Conservation (phyloP, 2,888 invertebrate species). For the Patella ulyssiponensis region DNA sequence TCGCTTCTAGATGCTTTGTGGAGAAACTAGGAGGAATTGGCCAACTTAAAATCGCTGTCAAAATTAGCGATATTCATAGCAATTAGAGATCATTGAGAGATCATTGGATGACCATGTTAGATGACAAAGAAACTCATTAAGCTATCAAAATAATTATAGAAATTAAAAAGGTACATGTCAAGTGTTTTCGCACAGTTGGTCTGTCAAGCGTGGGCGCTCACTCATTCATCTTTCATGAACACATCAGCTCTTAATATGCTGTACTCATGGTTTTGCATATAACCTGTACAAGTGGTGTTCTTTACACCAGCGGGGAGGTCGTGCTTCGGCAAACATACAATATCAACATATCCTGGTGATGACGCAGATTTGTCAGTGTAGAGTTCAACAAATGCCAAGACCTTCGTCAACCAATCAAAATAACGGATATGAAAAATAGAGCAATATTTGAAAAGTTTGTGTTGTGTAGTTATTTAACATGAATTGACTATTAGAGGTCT, state of each 20-base stretch:
- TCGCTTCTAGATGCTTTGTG: background rate
- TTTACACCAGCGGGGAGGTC: background rate
- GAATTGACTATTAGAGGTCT: too few relatives aligned
- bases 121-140: conserved; percentile 3
- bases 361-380: too few relatives aligned
- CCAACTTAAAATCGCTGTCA: background rate
- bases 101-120: background rate
- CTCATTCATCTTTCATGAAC: background rate
- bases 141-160: conserved; percentile 7
- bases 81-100: background rate
- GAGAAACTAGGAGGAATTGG: background rate
- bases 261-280: background rate
- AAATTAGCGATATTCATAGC: background rate
- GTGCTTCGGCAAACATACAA: background rate
- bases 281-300: background rate
- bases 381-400: too few relatives aligned
- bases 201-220: conserved; percentile 1
- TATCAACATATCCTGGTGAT: background rate
- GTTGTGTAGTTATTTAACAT: too few relatives aligned
- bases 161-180: background rate
- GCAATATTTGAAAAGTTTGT: too few relatives aligned
- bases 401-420: too few relatives aligned
- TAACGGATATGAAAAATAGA: too few relatives aligned
- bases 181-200: conserved; percentile 2
- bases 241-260: background rate